Percentiles rank a stretch among this genome's conserved stretches.
Evolutionary conservation across 2,113 vertebrate genomes (phyloP).

Genomic region (Podocnemis expansa): DNA sequence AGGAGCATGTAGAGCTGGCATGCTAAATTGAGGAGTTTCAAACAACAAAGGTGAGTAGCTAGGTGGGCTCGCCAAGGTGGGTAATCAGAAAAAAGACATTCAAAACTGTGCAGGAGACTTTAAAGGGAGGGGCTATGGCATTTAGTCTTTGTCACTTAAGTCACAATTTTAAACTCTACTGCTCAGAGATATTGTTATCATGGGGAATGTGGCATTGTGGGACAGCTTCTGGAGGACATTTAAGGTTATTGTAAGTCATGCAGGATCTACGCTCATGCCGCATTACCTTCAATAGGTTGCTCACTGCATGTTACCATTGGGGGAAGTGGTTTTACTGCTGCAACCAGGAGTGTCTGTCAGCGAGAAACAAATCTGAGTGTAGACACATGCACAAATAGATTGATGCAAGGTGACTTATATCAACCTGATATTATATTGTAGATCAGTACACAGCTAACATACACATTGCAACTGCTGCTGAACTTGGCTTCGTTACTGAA

Average conservation of each 20-base stretch:
- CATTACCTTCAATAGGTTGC: not conserved
- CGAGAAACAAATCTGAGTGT: not conserved
- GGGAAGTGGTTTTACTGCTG: not conserved
- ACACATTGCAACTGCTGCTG: not conserved
- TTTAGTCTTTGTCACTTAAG: not conserved
- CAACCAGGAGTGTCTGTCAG: not conserved
- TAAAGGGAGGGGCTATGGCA: not conserved
- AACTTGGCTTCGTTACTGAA: not conserved
- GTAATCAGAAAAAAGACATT: not conserved
- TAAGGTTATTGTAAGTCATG: not conserved
- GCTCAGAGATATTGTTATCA: not conserved
- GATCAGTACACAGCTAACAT: not conserved
- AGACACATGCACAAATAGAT: not conserved
- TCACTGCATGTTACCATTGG: not conserved
- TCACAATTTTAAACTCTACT: not conserved
- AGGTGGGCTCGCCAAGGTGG: not conserved
- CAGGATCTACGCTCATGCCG: not conserved
- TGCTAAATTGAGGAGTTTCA: not conserved
- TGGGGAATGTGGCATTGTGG: not conserved
- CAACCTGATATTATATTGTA: not conserved
- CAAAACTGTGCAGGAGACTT: not conserved
- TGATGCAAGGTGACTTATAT: not conserved
- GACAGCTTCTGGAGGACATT: not conserved
- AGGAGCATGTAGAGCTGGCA: not conserved
- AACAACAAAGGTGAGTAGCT: not conserved